Evolutionary conservation across 2,797 vertebrate species (phyloP).

Genomic region (Apogon talboti): DNA sequence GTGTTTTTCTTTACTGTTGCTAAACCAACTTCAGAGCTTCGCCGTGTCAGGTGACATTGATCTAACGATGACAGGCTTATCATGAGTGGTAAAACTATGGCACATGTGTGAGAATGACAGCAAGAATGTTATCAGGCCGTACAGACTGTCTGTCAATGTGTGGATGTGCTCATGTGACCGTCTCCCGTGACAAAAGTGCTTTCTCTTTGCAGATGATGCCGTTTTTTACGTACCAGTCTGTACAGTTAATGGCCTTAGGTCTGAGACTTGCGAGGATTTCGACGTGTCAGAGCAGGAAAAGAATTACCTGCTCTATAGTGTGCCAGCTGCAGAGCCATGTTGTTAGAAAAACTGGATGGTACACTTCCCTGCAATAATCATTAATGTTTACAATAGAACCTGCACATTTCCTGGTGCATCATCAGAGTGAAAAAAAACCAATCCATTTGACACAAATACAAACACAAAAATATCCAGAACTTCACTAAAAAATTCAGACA

Average conservation of each 20-base stretch:
- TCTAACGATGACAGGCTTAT: slow-evolving; percentile 16
- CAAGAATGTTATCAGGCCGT: not conserved
- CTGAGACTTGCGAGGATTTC: not conserved
- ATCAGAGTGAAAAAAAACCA: slow-evolving; percentile 1
- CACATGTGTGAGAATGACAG: not conserved
- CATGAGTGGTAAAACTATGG: not conserved
- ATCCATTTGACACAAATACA: not conserved
- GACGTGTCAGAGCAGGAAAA: slow-evolving; percentile 5
- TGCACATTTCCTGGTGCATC: not conserved
- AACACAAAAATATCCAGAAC: not conserved
- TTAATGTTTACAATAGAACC: not conserved
- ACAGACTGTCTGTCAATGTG: slow-evolving; percentile 10
- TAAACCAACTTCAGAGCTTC: slow-evolving; percentile 52
- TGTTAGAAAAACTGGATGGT: not conserved
- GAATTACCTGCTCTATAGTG: not conserved
- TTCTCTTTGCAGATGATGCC: slow-evolving; percentile 3
- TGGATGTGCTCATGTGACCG: slow-evolving; percentile 26
- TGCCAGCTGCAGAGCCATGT: not conserved
- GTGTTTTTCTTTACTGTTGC: slow-evolving; percentile 39
- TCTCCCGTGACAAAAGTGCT: slow-evolving; percentile 1
- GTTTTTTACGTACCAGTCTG: slow-evolving; percentile 6
- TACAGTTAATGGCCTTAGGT: not conserved
- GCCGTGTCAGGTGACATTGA: slow-evolving; percentile 41
- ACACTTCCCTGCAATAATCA: not conserved
- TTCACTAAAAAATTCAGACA: not conserved